These are phyloP conservation scores for Onchidella celtica DNA, from an alignment of 2,888 invertebrate genomes.

Conservation along the genomic window DNA sequence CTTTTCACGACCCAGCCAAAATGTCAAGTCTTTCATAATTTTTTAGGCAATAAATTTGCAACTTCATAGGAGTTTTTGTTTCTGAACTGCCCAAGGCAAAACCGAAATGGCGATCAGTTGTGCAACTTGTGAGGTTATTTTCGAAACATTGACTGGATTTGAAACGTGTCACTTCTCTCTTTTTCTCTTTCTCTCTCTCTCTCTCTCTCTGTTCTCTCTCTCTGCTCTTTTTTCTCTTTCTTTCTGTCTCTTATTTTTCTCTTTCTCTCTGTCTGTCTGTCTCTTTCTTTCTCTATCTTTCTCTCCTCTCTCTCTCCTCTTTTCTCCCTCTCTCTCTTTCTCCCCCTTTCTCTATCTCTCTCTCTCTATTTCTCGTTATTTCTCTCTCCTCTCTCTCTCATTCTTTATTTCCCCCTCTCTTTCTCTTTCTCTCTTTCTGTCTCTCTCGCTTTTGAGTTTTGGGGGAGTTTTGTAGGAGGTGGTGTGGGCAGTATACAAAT, in stretches of 20 bases:
- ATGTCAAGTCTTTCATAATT: no score
- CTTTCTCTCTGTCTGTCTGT: background rate
- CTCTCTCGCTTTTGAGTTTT: no score
- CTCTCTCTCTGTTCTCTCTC: background rate
- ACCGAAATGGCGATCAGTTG: no score
- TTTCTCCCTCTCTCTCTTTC: background rate
- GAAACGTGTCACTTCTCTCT: background rate
- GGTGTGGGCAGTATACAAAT: no score
- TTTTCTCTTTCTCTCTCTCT: background rate
- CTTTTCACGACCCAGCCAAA: no score
- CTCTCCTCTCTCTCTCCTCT: background rate
- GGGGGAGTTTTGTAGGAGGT: no score
- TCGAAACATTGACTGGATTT: no score
- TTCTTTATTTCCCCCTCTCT: background rate
- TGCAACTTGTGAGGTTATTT: no score
- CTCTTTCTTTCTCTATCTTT: background rate
- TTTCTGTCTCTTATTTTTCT: background rate
- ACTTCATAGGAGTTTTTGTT: no score
- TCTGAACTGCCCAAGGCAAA: no score
- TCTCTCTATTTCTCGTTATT: background rate
- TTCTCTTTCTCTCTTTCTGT: background rate
- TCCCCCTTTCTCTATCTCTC: background rate
- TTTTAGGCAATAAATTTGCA: no score
- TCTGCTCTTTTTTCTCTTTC: background rate
- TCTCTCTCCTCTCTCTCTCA: background rate